Percentiles rank a stretch among this genome's conserved stretches.
Conservation (phyloP, 2,113 vertebrate genomes). For the Pteruthius melanotis region DNA sequence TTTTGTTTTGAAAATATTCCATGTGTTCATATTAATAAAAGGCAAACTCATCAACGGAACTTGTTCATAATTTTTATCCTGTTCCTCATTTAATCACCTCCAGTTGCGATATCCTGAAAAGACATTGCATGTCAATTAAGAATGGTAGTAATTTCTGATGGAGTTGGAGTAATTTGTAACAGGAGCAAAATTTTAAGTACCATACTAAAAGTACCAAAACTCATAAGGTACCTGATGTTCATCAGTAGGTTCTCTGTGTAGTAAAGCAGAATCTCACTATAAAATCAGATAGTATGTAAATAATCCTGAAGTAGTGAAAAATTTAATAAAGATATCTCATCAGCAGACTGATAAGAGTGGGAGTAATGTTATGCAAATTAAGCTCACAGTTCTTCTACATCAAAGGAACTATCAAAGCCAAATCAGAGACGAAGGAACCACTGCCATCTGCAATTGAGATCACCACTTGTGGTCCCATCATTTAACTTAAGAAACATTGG, state of each 20-base stretch:
- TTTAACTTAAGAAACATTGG: not conserved
- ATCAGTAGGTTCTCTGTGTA: not conserved
- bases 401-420: conserved; percentile 41
- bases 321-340: conserved; percentile 33
- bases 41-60: not conserved
- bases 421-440: conserved; percentile 21
- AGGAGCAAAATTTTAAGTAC: not conserved
- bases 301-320: conserved; percentile 8
- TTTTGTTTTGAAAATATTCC: not conserved
- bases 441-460: conserved; percentile 43
- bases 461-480: not conserved
- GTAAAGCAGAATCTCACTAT: not conserved
- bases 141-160: not conserved
- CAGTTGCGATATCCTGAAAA: not conserved
- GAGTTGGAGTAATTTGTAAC: not conserved
- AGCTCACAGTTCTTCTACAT: conserved; percentile 39
- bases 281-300: conserved; percentile 25
- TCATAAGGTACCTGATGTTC: not conserved
- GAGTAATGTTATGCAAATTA: conserved; percentile 35
- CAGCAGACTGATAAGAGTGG: conserved; percentile 22
- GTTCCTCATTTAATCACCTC: not conserved
- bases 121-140: not conserved
- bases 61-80: not conserved
- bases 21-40: not conserved
- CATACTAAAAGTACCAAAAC: not conserved